A percentile compares a stretch with the other conserved stretches of the same genome.
These are phyloP conservation scores for Conistra vaccinii DNA, from an alignment of 2,888 invertebrate species.

Conservation along the genomic window DNA sequence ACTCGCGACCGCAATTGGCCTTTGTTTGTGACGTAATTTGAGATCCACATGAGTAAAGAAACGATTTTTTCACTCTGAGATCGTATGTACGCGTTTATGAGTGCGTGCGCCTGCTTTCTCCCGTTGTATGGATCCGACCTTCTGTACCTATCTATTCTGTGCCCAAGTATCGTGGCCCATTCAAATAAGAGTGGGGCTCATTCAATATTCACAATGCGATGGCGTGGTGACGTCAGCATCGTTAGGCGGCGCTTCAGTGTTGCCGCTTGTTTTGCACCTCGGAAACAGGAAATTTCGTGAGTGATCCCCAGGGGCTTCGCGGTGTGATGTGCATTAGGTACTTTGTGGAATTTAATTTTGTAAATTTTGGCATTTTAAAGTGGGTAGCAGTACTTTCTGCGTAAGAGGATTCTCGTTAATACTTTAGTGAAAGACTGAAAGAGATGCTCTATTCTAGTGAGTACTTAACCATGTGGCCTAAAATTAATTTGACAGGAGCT, in stretches of 20 bases:
- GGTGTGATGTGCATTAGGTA: slow-evolving; percentile 33
- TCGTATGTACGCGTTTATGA: not conserved
- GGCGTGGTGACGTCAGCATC: slow-evolving; percentile 52
- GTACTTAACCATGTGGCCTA: not conserved
- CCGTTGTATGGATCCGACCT: not conserved
- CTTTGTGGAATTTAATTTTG: slow-evolving; percentile 37
- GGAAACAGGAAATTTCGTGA: slow-evolving; percentile 45
- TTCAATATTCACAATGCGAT: slow-evolving; percentile 64
- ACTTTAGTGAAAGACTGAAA: slow-evolving; percentile 19
- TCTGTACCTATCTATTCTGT: slow-evolving; percentile 17
- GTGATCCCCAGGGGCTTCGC: slow-evolving; percentile 24
- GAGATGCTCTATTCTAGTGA: slow-evolving; percentile 8
- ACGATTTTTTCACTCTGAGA: no score
- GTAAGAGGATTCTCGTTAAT: slow-evolving; percentile 16
- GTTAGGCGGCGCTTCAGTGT: slow-evolving; percentile 47
- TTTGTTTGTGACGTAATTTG: no score
- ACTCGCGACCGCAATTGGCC: no score
- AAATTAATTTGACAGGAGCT: not conserved
- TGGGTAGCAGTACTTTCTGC: slow-evolving; percentile 20
- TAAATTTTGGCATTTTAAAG: slow-evolving; percentile 37
- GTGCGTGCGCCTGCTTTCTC: not conserved
- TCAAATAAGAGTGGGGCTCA: slow-evolving; percentile 59
- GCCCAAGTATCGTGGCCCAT: slow-evolving; percentile 37
- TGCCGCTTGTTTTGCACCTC: slow-evolving; percentile 53
- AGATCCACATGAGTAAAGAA: no score